These are phyloP conservation scores for Patella pellucida DNA, from an alignment of 2,888 invertebrate genomes.

Conservation along the genomic window DNA sequence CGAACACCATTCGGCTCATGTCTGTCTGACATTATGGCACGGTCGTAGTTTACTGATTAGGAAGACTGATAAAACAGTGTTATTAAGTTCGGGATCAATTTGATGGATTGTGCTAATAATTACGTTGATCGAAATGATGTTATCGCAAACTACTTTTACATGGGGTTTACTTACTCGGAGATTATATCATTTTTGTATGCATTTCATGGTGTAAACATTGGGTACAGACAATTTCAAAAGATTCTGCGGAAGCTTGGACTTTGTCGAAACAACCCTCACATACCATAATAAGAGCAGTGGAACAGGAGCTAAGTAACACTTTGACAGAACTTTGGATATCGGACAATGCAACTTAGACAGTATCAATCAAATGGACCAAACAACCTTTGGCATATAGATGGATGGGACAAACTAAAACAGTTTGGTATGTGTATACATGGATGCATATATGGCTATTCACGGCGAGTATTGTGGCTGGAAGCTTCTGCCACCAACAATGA, in stretches of 20 bases:
- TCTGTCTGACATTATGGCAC: no score
- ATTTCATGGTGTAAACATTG: not conserved
- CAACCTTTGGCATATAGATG: constrained; percentile 22
- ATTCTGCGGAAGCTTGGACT: not conserved
- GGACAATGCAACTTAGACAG: constrained; percentile 6
- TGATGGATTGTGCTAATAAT: no score
- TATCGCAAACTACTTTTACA: not conserved
- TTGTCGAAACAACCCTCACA: not conserved
- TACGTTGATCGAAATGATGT: not conserved
- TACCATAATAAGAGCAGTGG: not conserved
- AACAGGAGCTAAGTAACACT: not conserved
- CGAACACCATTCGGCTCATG: no score
- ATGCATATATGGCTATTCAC: constrained; percentile 16
- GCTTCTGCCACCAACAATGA: constrained; percentile 18
- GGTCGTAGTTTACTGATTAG: no score
- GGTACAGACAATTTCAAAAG: not conserved
- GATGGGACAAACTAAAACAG: constrained; percentile 18
- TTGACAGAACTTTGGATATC: not conserved
- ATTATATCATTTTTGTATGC: not conserved
- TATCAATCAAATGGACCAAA: constrained; percentile 18
- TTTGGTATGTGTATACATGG: constrained; percentile 22
- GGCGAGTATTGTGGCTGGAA: constrained; percentile 15
- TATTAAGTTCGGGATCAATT: no score
- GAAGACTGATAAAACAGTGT: no score
- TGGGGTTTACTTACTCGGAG: not conserved